Base-by-base conservation (phyloP, 2,113 vertebrate genomes). In the Protobothrops mucrosquamatus region DNA sequence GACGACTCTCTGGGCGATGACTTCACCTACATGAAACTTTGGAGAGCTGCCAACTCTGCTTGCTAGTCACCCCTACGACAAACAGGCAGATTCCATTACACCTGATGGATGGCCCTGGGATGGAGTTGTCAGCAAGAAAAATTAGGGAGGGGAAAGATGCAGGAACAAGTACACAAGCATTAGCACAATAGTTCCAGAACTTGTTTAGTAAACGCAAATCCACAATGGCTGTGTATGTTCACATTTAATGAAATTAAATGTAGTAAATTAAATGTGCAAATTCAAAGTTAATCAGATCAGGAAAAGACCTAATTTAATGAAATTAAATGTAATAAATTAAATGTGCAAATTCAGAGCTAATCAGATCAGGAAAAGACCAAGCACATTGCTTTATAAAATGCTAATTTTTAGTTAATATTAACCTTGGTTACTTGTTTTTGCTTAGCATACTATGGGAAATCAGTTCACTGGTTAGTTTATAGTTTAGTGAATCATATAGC, bases 1-100 rank as follows among this genome's bases (percentile, higher is more conserved):
- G 88, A 93, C 5, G 87, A n/a, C 54, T 86, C 88, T 55, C 92
- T 2, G 29, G 29, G 55, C 89, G 55, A 90, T 93, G 92, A 93
- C 74, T 39, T 93, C 92, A 93, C 88, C 92, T 56, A 51, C 89
- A 20, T 3, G 54, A 55, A 59, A 20, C 88, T 14, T 57, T 92
- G 92, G 92, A 64, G 64, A 54, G 52, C 24, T 89, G 92, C 92
- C 92, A 93, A n/a, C 22, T 20, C 74, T 26, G 22, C 69, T 51
- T 23, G 23, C 18, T 29, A 39, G 43, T 64, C 43, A 11, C 3
- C 18, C 64, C 51, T 55, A 29, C 87, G 55, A 39, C 18, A 51
- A 22, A 10, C 18, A 29, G 64, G 88, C 88, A 39, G 52, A 57
- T 56, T 55, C 55, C 54, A 34, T 34, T 9, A 52, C 3, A 24